Evolutionary conservation across 2,888 invertebrate genomes (phyloP).

Genomic region (Bellardia bayeri): DNA sequence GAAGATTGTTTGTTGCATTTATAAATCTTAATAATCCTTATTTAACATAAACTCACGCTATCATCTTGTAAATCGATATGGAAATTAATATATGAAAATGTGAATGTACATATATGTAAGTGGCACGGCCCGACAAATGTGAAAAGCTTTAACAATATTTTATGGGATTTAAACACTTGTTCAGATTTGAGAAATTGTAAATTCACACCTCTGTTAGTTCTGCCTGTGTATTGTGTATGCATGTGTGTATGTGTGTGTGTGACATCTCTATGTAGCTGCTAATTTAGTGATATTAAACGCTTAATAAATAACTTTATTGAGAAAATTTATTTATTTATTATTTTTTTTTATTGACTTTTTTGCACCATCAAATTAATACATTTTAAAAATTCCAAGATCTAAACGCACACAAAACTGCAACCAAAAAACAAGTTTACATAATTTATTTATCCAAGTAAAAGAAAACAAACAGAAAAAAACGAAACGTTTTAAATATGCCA

Average conservation of each 20-base stretch:
- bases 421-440: conserved; percentile 24
- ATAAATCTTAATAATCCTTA: conserved; percentile 56
- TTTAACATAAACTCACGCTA: conserved; percentile 48
- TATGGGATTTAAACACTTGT: conserved; percentile 27
- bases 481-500: conserved; percentile 5
- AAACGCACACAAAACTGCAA: not conserved
- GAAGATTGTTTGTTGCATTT: conserved; percentile 42
- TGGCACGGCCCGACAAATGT: not conserved
- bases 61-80: conserved; percentile 49
- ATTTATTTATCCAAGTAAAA: not conserved
- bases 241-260: not conserved
- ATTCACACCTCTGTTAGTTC: conserved; percentile 28
- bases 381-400: conserved; percentile 12
- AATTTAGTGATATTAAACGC: conserved; percentile 41
- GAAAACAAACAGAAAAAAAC: not conserved
- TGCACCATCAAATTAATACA: not conserved
- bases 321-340: conserved; percentile 16
- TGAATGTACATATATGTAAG: too few species aligned
- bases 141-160: not conserved
- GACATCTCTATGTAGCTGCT: conserved; percentile 31
- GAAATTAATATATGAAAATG: not conserved
- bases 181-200: not conserved
- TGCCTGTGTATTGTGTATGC: not conserved
- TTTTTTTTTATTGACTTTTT: not conserved
- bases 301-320: conserved; percentile 33